Evolutionary conservation across 2,888 invertebrate species (phyloP).

Genomic region (Yponomeuta sedellus): DNA sequence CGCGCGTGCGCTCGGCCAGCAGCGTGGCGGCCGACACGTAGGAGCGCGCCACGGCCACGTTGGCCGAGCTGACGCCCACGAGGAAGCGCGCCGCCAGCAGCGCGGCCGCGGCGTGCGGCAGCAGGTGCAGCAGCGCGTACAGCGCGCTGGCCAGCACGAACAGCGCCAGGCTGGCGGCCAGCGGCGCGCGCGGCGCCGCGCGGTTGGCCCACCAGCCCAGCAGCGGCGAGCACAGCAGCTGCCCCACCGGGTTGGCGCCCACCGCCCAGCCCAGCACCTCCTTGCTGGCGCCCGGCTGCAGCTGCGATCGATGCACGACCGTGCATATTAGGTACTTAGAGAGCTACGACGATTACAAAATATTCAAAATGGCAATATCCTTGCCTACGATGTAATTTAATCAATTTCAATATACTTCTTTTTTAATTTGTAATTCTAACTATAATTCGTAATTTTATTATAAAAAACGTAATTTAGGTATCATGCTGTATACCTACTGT

Average conservation of each 20-base stretch:
- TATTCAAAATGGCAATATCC: too few species aligned
- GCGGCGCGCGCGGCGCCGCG: slow-evolving; percentile 82
- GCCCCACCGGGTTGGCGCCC: slow-evolving; percentile 91
- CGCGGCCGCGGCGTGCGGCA: slow-evolving; percentile 81
- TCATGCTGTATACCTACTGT: too few species aligned
- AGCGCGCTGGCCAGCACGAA: slow-evolving; percentile 84
- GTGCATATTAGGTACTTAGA: neutral
- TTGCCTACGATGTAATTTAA: too few species aligned
- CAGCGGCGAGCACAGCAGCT: slow-evolving; percentile 90
- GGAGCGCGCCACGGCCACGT: slow-evolving; percentile 88
- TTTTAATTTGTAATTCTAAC: too few species aligned
- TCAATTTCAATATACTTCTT: too few species aligned
- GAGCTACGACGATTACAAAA: neutral
- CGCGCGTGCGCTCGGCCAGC: slow-evolving; percentile 85
- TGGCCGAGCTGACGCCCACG: slow-evolving; percentile 90
- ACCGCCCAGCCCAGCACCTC: slow-evolving; percentile 90
- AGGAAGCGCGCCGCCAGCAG: slow-evolving; percentile 87
- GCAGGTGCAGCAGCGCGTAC: slow-evolving; percentile 85
- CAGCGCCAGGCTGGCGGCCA: slow-evolving; percentile 81
- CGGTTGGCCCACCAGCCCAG: slow-evolving; percentile 91
- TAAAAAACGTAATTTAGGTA: too few species aligned
- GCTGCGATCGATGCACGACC: slow-evolving; percentile 62
- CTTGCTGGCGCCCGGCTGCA: slow-evolving; percentile 87
- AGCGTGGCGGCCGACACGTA: slow-evolving; percentile 91
- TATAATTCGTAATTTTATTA: too few species aligned